Conservation (phyloP, 2,797 vertebrate genomes). For the Crax fasciolata region DNA sequence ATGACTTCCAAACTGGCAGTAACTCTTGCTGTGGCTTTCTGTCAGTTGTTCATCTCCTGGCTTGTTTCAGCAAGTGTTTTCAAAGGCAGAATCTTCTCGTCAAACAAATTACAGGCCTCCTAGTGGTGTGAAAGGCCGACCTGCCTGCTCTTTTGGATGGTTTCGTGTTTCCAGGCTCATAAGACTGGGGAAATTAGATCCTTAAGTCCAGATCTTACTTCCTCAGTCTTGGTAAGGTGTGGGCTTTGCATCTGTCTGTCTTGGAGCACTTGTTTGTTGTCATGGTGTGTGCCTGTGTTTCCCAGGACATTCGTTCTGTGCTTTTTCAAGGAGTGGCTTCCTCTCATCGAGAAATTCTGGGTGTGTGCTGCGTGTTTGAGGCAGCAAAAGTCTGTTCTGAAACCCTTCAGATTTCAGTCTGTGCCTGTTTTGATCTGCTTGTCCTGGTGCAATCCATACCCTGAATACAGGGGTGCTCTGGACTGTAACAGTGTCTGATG, state of each 20-base stretch:
- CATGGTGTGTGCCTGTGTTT: fast-evolving
- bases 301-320: neutral
- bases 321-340: neutral
- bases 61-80: neutral
- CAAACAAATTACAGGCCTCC: neutral
- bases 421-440: neutral
- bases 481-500: neutral
- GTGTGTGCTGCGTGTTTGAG: neutral
- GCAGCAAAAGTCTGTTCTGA: neutral
- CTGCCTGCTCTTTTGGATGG: neutral
- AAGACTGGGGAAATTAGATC: neutral
- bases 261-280: neutral
- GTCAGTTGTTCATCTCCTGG: neutral
- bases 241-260: neutral
- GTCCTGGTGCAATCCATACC: neutral
- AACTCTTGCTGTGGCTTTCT: neutral
- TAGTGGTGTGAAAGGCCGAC: neutral
- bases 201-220: neutral
- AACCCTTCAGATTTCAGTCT: neutral
- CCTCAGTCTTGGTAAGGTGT: neutral
- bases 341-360: neutral
- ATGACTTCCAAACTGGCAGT: neutral
- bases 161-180: neutral
- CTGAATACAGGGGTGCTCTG: neutral
- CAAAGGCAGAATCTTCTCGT: neutral